A percentile compares a stretch with the other conserved stretches of the same genome.
Conservation (phyloP, 2,888 invertebrate genomes). For the Capitulum mitella region DNA sequence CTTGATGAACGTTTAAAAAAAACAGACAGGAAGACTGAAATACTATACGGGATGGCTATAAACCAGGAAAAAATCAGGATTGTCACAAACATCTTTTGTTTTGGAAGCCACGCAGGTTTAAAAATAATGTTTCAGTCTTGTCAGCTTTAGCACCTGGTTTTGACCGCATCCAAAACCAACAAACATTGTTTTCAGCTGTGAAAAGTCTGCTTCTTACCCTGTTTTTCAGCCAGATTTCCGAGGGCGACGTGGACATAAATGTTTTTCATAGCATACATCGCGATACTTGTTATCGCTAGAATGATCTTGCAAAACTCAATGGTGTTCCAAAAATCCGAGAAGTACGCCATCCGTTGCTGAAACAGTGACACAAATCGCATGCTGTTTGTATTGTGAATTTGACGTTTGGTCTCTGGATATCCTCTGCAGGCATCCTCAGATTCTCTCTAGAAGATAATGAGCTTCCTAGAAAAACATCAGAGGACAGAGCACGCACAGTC, state of each 20-base stretch:
- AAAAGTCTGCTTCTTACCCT: slow-evolving; percentile 26
- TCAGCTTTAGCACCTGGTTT: too few relatives aligned
- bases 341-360: slow-evolving; percentile 41
- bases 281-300: slow-evolving; percentile 43
- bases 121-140: too few relatives aligned
- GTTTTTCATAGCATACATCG: slow-evolving; percentile 40
- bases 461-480: slow-evolving; percentile 36
- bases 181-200: too few relatives aligned
- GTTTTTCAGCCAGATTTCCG: slow-evolving; percentile 22
- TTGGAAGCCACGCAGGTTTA: too few relatives aligned
- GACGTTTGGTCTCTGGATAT: slow-evolving; percentile 38
- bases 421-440: slow-evolving; percentile 42
- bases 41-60: too few relatives aligned
- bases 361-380: slow-evolving; percentile 40
- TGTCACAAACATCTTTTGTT: too few relatives aligned
- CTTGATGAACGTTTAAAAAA: too few relatives aligned
- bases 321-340: slow-evolving; percentile 45
- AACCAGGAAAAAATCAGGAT: too few relatives aligned
- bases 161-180: too few relatives aligned
- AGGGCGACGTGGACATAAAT: slow-evolving; percentile 27
- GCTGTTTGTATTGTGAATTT: slow-evolving; percentile 38
- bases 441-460: slow-evolving; percentile 43
- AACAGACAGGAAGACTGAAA: too few relatives aligned
- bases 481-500: slow-evolving; percentile 40
- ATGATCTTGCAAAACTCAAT: slow-evolving; percentile 43